Evolutionary conservation across 2,797 vertebrate genomes (phyloP).

Genomic region (Liasis olivaceus): DNA sequence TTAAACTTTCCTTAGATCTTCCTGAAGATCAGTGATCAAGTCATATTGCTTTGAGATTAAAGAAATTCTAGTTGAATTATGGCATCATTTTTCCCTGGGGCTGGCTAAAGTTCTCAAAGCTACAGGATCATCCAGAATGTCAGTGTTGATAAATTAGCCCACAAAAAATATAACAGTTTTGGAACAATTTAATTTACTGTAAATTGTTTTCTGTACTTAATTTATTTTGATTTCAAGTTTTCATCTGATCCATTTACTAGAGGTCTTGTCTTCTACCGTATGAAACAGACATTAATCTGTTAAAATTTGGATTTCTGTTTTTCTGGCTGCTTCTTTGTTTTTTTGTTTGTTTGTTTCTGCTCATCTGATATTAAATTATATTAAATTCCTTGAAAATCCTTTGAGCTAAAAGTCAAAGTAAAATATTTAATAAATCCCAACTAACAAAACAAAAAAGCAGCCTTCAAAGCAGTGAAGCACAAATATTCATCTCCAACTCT

Average conservation of each 20-base stretch:
- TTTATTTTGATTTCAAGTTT: not conserved
- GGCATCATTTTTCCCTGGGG: not conserved
- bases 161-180: not conserved
- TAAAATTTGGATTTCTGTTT: no score
- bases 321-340: not conserved
- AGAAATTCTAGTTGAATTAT: not conserved
- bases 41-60: not conserved
- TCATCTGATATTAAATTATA: not conserved
- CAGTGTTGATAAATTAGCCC: not conserved
- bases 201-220: not conserved
- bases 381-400: not conserved
- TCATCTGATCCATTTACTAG: not conserved
- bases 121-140: not conserved
- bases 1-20: slow-evolving; percentile 8
- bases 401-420: not conserved
- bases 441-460: not conserved
- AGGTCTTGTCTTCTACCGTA: not conserved
- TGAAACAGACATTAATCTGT: no score
- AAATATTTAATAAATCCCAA: not conserved
- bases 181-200: not conserved
- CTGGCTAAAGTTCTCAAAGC: not conserved
- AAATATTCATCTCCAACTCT: no score
- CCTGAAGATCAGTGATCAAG: not conserved
- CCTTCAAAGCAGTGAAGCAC: not conserved
- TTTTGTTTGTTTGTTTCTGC: not conserved